phyloP scores from a whole-genome alignment of 1,140 invertebrate genomes.

The Bombus superbus region DNA sequence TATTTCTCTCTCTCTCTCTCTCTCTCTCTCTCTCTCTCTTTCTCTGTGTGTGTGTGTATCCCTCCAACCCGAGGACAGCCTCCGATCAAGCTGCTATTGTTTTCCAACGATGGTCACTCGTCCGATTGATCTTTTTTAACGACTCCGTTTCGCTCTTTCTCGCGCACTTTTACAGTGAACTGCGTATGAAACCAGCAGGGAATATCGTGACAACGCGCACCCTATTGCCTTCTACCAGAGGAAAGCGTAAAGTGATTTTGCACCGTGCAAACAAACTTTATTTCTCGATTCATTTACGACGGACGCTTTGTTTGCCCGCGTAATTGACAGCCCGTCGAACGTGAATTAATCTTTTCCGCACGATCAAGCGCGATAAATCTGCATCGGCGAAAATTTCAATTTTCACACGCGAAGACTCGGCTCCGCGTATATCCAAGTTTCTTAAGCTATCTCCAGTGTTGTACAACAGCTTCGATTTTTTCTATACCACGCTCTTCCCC shows the following conservation, averaged over 20 bases:
- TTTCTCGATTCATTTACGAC: conserved; percentile 44
- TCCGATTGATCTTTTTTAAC: conserved; percentile 21
- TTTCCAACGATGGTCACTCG: not conserved
- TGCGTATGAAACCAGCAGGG: not conserved
- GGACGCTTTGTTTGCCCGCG: conserved; percentile 36
- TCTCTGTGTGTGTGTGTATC: too few relatives aligned
- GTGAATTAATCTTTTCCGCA: conserved; percentile 30
- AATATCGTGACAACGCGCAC: conserved; percentile 33
- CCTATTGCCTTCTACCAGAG: conserved; percentile 21
- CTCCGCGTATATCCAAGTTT: too few relatives aligned
- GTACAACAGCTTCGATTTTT: too few relatives aligned
- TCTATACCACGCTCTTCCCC: not conserved
- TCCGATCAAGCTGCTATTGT: not conserved
- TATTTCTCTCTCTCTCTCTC: too few relatives aligned
- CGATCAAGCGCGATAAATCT: not conserved
- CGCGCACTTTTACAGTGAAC: not conserved
- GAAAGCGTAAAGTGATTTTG: conserved; percentile 41
- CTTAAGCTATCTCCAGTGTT: not conserved
- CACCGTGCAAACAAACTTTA: conserved; percentile 43
- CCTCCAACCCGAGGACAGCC: not conserved
- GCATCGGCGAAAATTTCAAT: conserved; percentile 13
- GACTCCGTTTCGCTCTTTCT: not conserved
- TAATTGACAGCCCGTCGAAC: conserved; percentile 34
- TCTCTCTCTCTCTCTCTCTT: too few relatives aligned
- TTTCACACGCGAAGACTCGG: not conserved